A percentile compares a stretch with the other conserved stretches of the same genome.
Evolutionary conservation across 2,113 vertebrate species (phyloP).

Genomic region (Oreochromis aureus): DNA sequence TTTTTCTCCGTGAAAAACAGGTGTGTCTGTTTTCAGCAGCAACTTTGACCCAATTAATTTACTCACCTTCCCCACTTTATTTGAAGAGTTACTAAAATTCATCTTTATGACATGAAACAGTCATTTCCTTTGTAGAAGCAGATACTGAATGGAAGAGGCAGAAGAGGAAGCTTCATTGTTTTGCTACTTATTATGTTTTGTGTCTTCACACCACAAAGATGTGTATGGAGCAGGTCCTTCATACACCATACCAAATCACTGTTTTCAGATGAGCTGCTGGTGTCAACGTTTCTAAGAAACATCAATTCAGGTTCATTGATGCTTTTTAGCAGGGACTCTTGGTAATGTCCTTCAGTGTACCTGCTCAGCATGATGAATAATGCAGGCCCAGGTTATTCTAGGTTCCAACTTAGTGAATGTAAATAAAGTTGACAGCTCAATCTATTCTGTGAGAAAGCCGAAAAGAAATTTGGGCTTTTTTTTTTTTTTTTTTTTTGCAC

Average conservation of each 20-base stretch:
- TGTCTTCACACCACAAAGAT: background rate
- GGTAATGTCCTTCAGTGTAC: background rate
- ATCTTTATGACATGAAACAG: background rate
- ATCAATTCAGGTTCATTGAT: background rate
- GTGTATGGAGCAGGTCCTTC: background rate
- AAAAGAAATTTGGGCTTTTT: background rate
- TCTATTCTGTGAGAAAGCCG: background rate
- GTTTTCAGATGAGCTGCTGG: background rate
- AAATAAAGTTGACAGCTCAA: conserved; percentile 29
- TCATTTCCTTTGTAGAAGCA: background rate
- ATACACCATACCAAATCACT: background rate
- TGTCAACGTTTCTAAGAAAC: background rate
- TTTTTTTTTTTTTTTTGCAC: background rate
- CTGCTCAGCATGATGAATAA: conserved; percentile 43
- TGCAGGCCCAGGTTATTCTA: background rate
- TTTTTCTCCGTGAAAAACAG: background rate
- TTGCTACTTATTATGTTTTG: background rate
- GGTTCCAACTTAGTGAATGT: background rate
- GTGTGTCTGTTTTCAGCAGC: background rate
- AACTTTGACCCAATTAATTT: background rate
- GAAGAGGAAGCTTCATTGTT: background rate
- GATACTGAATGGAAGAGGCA: background rate
- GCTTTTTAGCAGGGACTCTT: background rate
- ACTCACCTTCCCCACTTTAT: background rate
- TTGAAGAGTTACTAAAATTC: background rate